A percentile compares a stretch with the other conserved stretches of the same genome.
phyloP scores from a whole-genome alignment of 2,797 vertebrate genomes.

The Varecia variegata region DNA sequence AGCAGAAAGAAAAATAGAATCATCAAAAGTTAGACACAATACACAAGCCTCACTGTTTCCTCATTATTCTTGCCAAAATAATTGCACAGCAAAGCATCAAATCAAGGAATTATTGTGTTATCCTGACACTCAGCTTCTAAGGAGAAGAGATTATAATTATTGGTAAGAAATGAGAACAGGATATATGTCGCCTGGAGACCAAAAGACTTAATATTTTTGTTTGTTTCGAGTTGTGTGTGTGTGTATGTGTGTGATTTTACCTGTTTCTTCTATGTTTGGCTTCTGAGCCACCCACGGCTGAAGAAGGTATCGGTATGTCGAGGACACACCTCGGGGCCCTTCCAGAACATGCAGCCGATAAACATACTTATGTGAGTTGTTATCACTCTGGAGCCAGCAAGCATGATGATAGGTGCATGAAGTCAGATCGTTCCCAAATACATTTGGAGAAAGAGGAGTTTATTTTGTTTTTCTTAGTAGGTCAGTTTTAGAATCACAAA shows the following conservation, averaged over 20 bases:
- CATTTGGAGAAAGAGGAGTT: conserved; percentile 42
- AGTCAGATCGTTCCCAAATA: conserved; percentile 32
- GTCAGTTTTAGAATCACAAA: conserved; percentile 78
- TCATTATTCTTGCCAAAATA: not conserved
- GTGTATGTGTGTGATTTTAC: not conserved
- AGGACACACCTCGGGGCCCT: not conserved
- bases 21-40: not conserved
- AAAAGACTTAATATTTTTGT: not conserved
- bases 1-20: not conserved
- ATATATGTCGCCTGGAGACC: not conserved
- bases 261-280: not conserved
- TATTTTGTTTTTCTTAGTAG: conserved; percentile 74
- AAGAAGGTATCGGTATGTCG: not conserved
- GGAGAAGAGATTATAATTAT: not conserved
- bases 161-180: not conserved
- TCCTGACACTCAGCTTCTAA: not conserved
- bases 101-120: not conserved
- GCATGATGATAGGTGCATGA: not conserved
- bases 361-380: not conserved
- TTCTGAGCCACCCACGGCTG: not conserved
- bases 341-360: not conserved
- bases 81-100: not conserved
- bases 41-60: not conserved
- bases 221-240: not conserved
- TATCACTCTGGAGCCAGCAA: not conserved